These are phyloP conservation scores for Herpetotheres cachinnans DNA, from an alignment of 2,113 vertebrate genomes.

Conservation along the genomic window DNA sequence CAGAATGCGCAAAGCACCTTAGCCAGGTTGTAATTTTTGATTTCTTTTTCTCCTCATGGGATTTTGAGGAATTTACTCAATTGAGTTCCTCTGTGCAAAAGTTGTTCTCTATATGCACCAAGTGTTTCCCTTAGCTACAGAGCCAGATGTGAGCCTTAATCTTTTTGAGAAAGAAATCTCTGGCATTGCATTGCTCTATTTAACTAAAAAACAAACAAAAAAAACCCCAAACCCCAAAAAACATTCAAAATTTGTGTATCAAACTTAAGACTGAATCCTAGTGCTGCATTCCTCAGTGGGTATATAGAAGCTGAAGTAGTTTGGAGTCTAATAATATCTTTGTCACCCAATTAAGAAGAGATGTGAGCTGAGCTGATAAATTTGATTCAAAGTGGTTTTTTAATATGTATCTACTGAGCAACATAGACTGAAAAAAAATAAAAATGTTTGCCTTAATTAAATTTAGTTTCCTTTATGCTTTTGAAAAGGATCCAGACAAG, in stretches of 20 bases:
- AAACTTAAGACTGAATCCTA: neutral
- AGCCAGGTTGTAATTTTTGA: neutral
- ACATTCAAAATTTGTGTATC: neutral
- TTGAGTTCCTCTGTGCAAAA: neutral
- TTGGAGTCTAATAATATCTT: neutral
- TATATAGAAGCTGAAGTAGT: neutral
- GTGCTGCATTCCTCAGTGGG: neutral
- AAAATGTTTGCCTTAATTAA: neutral
- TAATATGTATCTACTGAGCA: neutral
- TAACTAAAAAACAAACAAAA: neutral
- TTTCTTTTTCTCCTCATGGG: neutral
- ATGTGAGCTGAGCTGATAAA: neutral
- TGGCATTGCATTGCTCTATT: neutral
- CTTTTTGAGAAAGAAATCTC: fast-evolving
- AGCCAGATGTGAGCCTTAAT: neutral
- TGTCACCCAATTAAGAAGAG: neutral
- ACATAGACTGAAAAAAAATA: neutral
- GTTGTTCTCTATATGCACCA: neutral
- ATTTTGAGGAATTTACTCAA: neutral
- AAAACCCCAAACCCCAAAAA: fast-evolving
- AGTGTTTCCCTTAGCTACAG: neutral
- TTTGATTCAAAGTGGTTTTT: neutral
- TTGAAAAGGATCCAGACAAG: conserved; percentile 88
- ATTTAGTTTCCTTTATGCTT: conserved; percentile 19
- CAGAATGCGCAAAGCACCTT: neutral